Evolutionary conservation across 2,797 vertebrate species (phyloP), one percentile per base, ranked within the genome.

Genomic region (Halcyon smyrnensis): DNA sequence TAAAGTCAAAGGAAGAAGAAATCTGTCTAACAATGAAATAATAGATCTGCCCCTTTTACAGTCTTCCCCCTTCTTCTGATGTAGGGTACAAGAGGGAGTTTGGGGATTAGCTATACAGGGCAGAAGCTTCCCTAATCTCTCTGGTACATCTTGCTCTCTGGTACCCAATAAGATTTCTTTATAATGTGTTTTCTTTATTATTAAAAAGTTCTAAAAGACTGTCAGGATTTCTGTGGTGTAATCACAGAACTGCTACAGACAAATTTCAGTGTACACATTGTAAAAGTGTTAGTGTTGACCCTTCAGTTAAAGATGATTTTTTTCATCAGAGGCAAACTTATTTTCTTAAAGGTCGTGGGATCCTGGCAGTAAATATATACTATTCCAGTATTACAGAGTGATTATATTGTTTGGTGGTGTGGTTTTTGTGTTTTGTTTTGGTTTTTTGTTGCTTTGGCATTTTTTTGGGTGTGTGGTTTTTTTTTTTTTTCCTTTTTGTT

Each of bases 161-260:
- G n/a, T 54, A 51, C 8, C 0, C 1, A 1, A 1, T 16, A 34
- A 68, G 9, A 5, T 63, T 90, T 84, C 5, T 32, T 83, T 51
- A 12, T 6, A 37, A 15, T 25, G 6, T 36, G 11, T 25, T 70
- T 90, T 79, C 9, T 71, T 63, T 63, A 12, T 20, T 57, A 45
- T 46, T 64, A 18, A 67, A 46, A 54, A 85, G 7, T 11, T 88
- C 27, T 59, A 21, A 50, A 48, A 9, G 4, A 2, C 5, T 6
- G 21, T n/a, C 18, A 39, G 0, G 14, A 9, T 57, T 74, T 74
- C 41, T 53, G 1, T 57, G 46, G 19, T 48, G 23, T 20, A 9
- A 5, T 69, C 8, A 4, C 6, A 21, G 56, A 84, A 15, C 20
- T 65, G 28, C 32, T 53, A 4, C 9, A 2, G 28, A 3, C 1